Evolutionary conservation across 2,888 invertebrate genomes (phyloP).

Genomic region (Nebria salina): DNA sequence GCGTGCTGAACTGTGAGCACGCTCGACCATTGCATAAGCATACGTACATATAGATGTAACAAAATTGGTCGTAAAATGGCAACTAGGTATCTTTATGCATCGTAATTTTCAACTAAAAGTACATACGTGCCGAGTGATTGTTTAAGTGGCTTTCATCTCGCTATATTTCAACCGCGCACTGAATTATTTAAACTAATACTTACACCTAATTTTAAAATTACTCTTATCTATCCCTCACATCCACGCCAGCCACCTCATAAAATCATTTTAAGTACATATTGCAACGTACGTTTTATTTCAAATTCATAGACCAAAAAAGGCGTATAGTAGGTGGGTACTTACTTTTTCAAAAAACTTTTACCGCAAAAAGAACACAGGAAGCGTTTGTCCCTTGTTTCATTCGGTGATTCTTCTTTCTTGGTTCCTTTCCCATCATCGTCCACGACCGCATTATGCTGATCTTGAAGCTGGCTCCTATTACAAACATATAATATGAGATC

Average conservation of each 20-base stretch:
- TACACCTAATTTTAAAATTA: background rate
- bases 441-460: constrained; percentile 12
- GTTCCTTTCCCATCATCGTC: constrained; percentile 12
- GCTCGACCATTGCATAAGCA: constrained; percentile 8
- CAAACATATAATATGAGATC: background rate
- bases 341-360: constrained; percentile 64
- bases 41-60: constrained; percentile 42
- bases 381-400: constrained; percentile 50
- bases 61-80: constrained; percentile 45
- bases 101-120: constrained; percentile 40
- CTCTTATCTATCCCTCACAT: too few relatives aligned
- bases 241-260: too few relatives aligned
- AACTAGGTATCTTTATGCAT: constrained; percentile 39
- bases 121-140: constrained; percentile 45
- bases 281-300: too few relatives aligned
- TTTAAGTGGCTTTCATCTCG: constrained; percentile 31
- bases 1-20: background rate
- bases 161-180: constrained; percentile 9
- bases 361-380: constrained; percentile 64
- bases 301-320: too few relatives aligned
- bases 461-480: background rate
- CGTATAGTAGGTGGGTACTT: constrained; percentile 55
- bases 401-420: constrained; percentile 33
- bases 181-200: constrained; percentile 31
- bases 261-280: too few relatives aligned